phyloP scores from a whole-genome alignment of 1,140 invertebrate genomes.

The Drosophila micromelanica region DNA sequence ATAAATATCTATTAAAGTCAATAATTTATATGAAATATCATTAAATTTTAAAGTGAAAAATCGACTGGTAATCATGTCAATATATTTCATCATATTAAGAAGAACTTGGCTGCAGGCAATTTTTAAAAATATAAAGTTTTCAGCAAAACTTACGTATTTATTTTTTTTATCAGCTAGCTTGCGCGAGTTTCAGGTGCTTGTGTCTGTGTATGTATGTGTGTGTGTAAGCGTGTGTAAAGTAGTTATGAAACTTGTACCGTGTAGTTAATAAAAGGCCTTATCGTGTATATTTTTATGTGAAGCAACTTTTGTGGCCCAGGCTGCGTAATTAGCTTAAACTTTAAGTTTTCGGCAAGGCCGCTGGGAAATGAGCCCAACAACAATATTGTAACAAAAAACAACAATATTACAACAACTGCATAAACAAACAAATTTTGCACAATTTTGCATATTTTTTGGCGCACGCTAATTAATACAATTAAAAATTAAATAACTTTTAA shows the following conservation, averaged over 20 bases:
- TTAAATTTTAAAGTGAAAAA: too few species aligned
- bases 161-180: slow-evolving; percentile 14
- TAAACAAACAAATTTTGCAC: slow-evolving; percentile 69
- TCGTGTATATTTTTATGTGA: slow-evolving; percentile 42
- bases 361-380: slow-evolving; percentile 35
- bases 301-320: slow-evolving; percentile 28
- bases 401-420: slow-evolving; percentile 42
- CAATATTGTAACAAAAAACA: neutral
- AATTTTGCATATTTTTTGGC: slow-evolving; percentile 48
- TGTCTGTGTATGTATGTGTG: neutral
- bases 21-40: too few species aligned
- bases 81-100: neutral
- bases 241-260: slow-evolving; percentile 39
- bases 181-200: neutral
- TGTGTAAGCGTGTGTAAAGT: slow-evolving; percentile 18
- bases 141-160: neutral
- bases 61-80: too few species aligned
- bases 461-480: slow-evolving; percentile 74
- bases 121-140: neutral
- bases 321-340: slow-evolving; percentile 59
- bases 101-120: neutral
- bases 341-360: slow-evolving; percentile 44
- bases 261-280: slow-evolving; percentile 43
- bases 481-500: slow-evolving; percentile 77
- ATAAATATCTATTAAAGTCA: too few species aligned